These are phyloP conservation scores for Apostichopus californicus DNA, from an alignment of 35 echinoderm and acorn worm genomes.

Conservation along the genomic window DNA sequence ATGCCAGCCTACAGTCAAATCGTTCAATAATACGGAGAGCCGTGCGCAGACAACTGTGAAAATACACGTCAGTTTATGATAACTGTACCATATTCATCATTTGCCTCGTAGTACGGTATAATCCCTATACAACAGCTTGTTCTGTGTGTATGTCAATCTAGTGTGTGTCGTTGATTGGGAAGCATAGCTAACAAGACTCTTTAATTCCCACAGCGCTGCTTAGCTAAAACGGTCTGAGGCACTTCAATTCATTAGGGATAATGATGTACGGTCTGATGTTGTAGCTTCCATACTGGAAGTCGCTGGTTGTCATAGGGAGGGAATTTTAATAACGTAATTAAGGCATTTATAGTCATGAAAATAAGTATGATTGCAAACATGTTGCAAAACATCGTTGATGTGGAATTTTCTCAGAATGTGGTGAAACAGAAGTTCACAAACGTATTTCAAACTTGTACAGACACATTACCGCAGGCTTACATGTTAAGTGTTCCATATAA, in stretches of 20 bases:
- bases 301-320: too few species aligned
- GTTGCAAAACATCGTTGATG: too few species aligned
- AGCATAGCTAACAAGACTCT: not conserved
- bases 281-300: too few species aligned
- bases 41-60: conserved; percentile 20
- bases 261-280: too few species aligned
- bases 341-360: too few species aligned
- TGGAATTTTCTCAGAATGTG: too few species aligned
- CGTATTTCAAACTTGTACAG: too few species aligned
- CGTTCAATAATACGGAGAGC: not conserved
- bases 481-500: too few species aligned
- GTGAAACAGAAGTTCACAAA: too few species aligned
- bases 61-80: not conserved
- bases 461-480: too few species aligned
- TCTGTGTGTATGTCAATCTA: not conserved
- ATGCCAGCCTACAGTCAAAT: not conserved
- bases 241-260: not conserved
- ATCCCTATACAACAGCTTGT: not conserved
- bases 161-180: not conserved
- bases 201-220: conserved; percentile 1
- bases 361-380: too few species aligned
- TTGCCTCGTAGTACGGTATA: not conserved
- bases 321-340: too few species aligned
- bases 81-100: not conserved
- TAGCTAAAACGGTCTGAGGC: not conserved